A percentile compares a stretch with the other conserved stretches of the same genome.
Conservation (phyloP, 1,140 invertebrate species). For the Drosophila kurseongensis region DNA sequence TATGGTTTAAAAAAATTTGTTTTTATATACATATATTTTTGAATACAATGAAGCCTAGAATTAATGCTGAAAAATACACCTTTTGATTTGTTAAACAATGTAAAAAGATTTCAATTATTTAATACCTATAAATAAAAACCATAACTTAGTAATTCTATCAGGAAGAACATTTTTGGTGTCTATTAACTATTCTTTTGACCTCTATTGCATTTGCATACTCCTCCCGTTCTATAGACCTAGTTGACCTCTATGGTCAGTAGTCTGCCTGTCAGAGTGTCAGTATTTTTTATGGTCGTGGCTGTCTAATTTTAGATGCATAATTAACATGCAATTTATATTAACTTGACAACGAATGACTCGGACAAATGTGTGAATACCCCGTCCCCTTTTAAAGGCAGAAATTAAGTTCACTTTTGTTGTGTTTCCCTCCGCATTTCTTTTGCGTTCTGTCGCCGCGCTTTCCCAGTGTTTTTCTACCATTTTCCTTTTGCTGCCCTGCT, state of each 20-base stretch:
- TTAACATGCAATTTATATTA: conserved; percentile 72
- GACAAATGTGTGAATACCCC: conserved; percentile 26
- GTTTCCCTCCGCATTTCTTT: background rate
- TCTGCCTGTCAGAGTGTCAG: conserved; percentile 23
- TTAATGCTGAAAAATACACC: no score
- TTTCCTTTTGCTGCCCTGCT: conserved; percentile 12
- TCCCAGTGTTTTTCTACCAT: conserved; percentile 8
- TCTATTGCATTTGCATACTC: background rate
- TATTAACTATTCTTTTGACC: conserved; percentile 5
- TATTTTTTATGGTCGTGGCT: conserved; percentile 8
- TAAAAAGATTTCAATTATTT: no score
- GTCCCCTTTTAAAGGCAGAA: conserved; percentile 19
- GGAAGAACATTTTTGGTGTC: background rate
- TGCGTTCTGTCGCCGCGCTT: conserved; percentile 8
- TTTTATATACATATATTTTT: no score
- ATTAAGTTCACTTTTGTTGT: conserved; percentile 47
- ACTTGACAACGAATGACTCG: conserved; percentile 46
- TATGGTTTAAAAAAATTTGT: no score
- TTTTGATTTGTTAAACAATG: no score
- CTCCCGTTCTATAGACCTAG: conserved; percentile 2
- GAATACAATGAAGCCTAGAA: no score
- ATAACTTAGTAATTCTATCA: no score
- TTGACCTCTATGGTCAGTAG: conserved; percentile 42
- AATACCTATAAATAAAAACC: no score
- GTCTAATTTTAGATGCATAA: conserved; percentile 68